Evolutionary conservation across 1,140 invertebrate species (phyloP).

Genomic region (Hylaeus volcanicus): DNA sequence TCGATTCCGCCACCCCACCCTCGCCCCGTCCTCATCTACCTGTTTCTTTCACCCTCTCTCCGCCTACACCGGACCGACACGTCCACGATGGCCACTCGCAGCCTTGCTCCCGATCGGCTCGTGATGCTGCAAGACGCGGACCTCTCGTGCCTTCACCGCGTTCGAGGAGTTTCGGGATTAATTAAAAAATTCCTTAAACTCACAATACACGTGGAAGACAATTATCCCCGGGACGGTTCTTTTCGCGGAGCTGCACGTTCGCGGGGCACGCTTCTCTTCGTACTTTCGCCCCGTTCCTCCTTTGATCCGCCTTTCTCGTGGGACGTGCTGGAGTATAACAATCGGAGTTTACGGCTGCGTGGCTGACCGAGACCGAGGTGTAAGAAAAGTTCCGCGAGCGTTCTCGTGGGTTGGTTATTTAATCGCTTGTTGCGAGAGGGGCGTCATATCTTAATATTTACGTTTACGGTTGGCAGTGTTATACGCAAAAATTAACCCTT

Average conservation of each 20-base stretch:
- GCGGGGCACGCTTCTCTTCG: not conserved
- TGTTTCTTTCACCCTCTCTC: conserved; percentile 31
- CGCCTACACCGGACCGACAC: conserved; percentile 54
- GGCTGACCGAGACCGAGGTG: not conserved
- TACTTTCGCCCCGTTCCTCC: not conserved
- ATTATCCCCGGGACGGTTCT: conserved; percentile 9
- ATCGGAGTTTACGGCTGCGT: not conserved
- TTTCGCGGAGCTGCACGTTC: not conserved
- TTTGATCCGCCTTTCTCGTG: not conserved
- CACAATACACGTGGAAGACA: conserved; percentile 20
- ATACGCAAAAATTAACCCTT: no score
- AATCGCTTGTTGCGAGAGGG: no score
- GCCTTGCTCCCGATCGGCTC: conserved; percentile 31
- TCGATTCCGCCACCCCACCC: conserved; percentile 53
- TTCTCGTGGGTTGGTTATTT: no score
- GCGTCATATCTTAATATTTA: no score
- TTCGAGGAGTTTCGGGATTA: conserved; percentile 17
- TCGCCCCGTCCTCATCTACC: conserved; percentile 15
- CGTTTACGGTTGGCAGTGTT: no score
- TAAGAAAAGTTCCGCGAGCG: not conserved
- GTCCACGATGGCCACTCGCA: not conserved
- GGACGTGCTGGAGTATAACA: not conserved
- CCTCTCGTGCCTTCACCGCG: conserved; percentile 24
- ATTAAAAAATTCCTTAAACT: conserved; percentile 53
- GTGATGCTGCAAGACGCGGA: conserved; percentile 41